Evolutionary conservation across 1,140 invertebrate genomes (phyloP), one percentile per base, ranked within the genome.

Genomic region (Ceratosolen solmsi): DNA sequence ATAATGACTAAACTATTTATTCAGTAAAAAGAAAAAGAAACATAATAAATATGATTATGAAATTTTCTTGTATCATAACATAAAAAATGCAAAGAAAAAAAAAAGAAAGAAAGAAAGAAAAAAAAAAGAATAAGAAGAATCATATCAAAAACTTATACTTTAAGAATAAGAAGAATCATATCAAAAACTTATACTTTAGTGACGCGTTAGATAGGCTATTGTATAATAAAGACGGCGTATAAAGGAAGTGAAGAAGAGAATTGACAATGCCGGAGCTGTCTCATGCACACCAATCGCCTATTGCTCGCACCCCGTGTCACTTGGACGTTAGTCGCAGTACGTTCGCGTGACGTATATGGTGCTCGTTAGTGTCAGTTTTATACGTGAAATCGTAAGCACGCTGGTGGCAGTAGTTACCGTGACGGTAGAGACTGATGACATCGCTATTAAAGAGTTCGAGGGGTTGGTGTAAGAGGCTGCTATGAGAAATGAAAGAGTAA

Each of bases 331-430:
- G 1, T 65, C 17, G 84, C 84, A 79, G 84, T 84, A 85, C 86
- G 89, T 91, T 89, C 90, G 91, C 90, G 90, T 92, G 90, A 90
- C 89, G 90, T 90, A 88, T 89, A 90, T 89, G 89, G 89, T 87
- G 89, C 90, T 92, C 90, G 90, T 92, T 92, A 92, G 88, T 88
- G 91, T 91, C 90, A 88, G 88, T 90, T 91, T 90, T 91, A 68
- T 65, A 86, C 88, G 88, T 90, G 87, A 90, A 90, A 90, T 89
- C 88, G 88, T 90, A 89, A 90, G 89, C 88, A 33, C 70, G 87
- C 86, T 87, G 86, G 89, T 87, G 87, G 88, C 88, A 87, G 17
- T 46, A 87, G 86, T 87, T 86, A 89, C 88, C 87, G 87, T 87
- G 88, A 84, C 82, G 83, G 83, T 54, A 54, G 41, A 1, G 51